Conservation (phyloP, 2,888 invertebrate species). For the Scaptomyza parva region DNA sequence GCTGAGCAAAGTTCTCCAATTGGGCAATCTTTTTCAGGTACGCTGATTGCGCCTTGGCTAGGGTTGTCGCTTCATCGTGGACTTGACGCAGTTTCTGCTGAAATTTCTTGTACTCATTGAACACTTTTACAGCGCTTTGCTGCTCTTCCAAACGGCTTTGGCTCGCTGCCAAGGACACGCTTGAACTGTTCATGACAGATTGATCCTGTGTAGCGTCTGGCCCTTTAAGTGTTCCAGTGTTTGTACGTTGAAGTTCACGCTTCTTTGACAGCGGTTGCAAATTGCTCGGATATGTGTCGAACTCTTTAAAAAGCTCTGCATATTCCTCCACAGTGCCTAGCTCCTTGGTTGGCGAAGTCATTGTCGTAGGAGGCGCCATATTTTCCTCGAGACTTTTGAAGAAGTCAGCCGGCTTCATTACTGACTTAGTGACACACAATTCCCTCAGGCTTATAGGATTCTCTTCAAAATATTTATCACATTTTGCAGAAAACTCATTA, state of each 20-base stretch:
- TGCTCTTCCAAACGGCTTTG: constrained; percentile 50
- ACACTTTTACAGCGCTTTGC: constrained; percentile 61
- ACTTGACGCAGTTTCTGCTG: constrained; percentile 66
- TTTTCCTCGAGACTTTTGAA: constrained; percentile 66
- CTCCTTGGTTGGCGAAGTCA: constrained; percentile 51
- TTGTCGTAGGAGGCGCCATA: constrained; percentile 51
- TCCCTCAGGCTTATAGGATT: constrained; percentile 63
- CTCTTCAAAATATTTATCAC: constrained; percentile 43
- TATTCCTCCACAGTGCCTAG: constrained; percentile 65
- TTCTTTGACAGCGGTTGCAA: constrained; percentile 69
- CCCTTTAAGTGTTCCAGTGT: constrained; percentile 54
- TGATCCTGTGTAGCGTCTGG: constrained; percentile 43
- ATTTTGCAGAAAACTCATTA: constrained; percentile 48
- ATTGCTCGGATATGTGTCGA: constrained; percentile 80
- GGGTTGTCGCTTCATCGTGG: constrained; percentile 46
- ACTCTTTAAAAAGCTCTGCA: constrained; percentile 71
- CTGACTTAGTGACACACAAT: constrained; percentile 64
- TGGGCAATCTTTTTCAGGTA: constrained; percentile 65
- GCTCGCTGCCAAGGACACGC: constrained; percentile 33
- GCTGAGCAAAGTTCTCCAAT: constrained; percentile 73
- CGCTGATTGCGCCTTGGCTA: constrained; percentile 44
- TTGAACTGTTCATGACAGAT: constrained; percentile 13
- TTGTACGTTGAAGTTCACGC: constrained; percentile 69
- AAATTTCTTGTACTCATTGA: constrained; percentile 74
- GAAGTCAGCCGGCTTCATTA: constrained; percentile 68